Evolutionary conservation across 2,888 invertebrate species (phyloP).

Genomic region (Lutraria lutraria): DNA sequence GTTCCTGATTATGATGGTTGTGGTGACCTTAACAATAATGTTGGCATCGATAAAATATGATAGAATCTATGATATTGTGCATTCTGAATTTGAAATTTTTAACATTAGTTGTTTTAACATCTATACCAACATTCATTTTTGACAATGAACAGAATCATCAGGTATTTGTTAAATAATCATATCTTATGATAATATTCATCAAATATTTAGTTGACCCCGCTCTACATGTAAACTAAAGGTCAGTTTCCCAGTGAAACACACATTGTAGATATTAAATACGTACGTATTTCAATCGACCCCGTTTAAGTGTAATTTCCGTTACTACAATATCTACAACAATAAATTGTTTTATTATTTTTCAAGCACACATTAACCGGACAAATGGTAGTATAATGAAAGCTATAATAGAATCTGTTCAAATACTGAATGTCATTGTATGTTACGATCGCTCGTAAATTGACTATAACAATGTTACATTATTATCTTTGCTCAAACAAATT

Average conservation of each 20-base stretch:
- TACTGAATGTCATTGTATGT: slow-evolving; percentile 21
- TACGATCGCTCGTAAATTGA: slow-evolving; percentile 17
- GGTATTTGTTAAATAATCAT: too few relatives aligned
- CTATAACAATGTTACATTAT: slow-evolving; percentile 11
- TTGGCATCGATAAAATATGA: too few relatives aligned
- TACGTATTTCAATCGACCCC: not conserved
- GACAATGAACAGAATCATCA: too few relatives aligned
- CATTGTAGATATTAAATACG: slow-evolving; percentile 3
- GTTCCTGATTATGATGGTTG: too few relatives aligned
- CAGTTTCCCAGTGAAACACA: not conserved
- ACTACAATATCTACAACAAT: not conserved
- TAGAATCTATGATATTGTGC: too few relatives aligned
- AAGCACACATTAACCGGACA: slow-evolving; percentile 22
- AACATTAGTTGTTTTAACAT: too few relatives aligned
- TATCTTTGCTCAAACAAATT: slow-evolving; percentile 17
- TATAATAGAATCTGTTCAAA: slow-evolving; percentile 14
- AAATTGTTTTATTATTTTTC: slow-evolving; percentile 32
- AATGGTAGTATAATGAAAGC: slow-evolving; percentile 1
- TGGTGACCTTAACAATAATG: too few relatives aligned
- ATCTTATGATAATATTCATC: too few relatives aligned
- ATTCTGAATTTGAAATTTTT: too few relatives aligned
- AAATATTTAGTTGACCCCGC: too few relatives aligned
- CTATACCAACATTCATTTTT: too few relatives aligned
- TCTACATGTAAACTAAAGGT: not conserved
- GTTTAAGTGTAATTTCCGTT: not conserved